phyloP scores from a whole-genome alignment of 2,888 invertebrate genomes.

The Rhogogaster chlorosoma region DNA sequence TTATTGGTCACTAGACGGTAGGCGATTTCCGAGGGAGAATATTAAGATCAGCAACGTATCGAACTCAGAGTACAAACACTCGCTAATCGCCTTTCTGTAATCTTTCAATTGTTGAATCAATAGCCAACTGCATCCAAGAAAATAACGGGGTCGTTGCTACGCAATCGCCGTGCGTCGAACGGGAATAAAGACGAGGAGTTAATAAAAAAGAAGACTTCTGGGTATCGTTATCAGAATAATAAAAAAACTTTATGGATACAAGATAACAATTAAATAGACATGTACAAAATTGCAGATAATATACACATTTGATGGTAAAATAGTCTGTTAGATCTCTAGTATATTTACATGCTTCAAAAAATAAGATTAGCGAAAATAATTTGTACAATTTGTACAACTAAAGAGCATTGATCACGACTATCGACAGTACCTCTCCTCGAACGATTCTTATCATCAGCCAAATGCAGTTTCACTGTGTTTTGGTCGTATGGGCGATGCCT shows the following conservation, averaged over 20 bases:
- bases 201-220: not conserved
- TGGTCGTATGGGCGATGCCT: not conserved
- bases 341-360: constrained; percentile 22
- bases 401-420: not conserved
- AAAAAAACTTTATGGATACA: not conserved
- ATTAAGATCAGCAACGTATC: not conserved
- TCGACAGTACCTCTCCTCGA: not conserved
- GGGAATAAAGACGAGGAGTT: not conserved
- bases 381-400: constrained; percentile 25
- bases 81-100: not conserved
- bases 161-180: not conserved
- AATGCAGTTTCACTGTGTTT: constrained; percentile 21
- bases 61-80: not conserved
- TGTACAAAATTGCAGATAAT: not conserved
- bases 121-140: not conserved
- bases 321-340: not conserved
- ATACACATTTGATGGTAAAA: not conserved
- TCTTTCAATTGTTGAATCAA: constrained; percentile 21
- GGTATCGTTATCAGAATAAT: not conserved
- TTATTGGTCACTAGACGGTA: not conserved
- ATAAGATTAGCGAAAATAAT: not conserved
- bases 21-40: not conserved
- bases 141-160: constrained; percentile 15
- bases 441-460: not conserved
- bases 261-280: not conserved